Conservation (phyloP, 2,888 invertebrate genomes). For the Emmelina monodactyla region DNA sequence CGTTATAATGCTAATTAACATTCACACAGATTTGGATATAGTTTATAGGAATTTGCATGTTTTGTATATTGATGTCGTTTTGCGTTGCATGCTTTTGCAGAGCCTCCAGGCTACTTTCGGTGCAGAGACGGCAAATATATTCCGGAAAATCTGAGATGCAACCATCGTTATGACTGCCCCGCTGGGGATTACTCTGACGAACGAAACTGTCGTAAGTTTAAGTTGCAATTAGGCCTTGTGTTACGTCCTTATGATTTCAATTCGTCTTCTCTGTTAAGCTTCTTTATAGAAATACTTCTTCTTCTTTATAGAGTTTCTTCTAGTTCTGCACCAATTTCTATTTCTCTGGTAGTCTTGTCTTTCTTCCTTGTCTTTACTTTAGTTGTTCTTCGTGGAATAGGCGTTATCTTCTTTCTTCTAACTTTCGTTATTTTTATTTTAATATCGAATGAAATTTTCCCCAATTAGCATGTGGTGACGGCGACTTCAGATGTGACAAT, state of each 20-base stretch:
- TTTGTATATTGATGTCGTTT: too few species aligned
- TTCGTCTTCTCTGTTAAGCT: slow-evolving; percentile 15
- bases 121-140: slow-evolving; percentile 74
- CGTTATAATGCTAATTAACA: not conserved
- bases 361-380: not conserved
- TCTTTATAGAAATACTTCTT: not conserved
- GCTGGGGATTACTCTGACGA: slow-evolving; percentile 76
- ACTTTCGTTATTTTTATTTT: slow-evolving; percentile 6
- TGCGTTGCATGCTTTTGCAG: slow-evolving; percentile 51
- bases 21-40: not conserved
- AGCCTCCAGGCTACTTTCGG: slow-evolving; percentile 60
- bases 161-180: slow-evolving; percentile 72
- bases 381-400: slow-evolving; percentile 2
- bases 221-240: slow-evolving; percentile 10
- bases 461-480: slow-evolving; percentile 60
- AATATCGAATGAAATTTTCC: slow-evolving; percentile 39
- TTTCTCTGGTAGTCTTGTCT: not conserved
- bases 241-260: slow-evolving; percentile 15
- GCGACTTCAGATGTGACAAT: slow-evolving; percentile 70
- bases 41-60: slow-evolving; percentile 6
- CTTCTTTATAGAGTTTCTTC: not conserved
- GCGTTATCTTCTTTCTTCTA: slow-evolving; percentile 1
- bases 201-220: slow-evolving; percentile 77
- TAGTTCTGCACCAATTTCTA: not conserved
- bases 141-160: slow-evolving; percentile 63